These are phyloP conservation scores for Meles meles DNA, from an alignment of 2,113 vertebrate species.

Conservation along the genomic window DNA sequence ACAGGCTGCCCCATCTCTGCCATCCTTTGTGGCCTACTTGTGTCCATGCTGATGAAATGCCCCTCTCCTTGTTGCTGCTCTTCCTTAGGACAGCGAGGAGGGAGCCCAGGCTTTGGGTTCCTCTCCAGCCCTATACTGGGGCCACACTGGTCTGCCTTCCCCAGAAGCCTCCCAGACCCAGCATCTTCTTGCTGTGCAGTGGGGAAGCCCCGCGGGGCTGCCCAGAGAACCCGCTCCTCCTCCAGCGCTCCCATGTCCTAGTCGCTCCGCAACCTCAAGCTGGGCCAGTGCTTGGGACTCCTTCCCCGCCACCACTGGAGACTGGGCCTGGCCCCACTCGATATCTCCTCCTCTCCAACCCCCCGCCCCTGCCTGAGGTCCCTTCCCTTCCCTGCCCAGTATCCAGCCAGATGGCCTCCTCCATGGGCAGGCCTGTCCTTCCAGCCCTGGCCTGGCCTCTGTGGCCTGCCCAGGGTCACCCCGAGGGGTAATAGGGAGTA, in stretches of 20 bases:
- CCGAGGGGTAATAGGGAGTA: constrained; percentile 94
- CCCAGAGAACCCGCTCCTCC: neutral
- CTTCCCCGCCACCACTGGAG: neutral
- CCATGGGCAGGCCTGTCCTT: neutral
- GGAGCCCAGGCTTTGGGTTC: neutral
- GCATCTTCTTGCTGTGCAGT: neutral
- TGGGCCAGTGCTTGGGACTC: neutral
- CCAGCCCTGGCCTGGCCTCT: constrained; percentile 25
- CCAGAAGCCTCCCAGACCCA: neutral
- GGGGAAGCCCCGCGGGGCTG: neutral
- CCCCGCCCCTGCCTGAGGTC: constrained; percentile 18
- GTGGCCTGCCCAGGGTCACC: constrained; percentile 77
- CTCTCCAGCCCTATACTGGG: neutral
- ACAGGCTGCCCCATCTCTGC: neutral
- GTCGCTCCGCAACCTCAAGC: neutral
- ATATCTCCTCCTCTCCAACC: neutral
- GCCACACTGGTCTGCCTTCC: neutral
- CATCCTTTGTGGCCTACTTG: neutral
- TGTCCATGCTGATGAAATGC: neutral
- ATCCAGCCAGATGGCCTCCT: constrained; percentile 17
- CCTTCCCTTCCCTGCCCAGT: constrained; percentile 26
- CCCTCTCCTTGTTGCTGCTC: neutral
- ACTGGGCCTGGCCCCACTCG: neutral
- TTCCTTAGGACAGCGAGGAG: neutral
- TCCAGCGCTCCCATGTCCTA: neutral